Base-by-base conservation (phyloP, 2,888 invertebrate species). In the Amphipoea lucens region DNA sequence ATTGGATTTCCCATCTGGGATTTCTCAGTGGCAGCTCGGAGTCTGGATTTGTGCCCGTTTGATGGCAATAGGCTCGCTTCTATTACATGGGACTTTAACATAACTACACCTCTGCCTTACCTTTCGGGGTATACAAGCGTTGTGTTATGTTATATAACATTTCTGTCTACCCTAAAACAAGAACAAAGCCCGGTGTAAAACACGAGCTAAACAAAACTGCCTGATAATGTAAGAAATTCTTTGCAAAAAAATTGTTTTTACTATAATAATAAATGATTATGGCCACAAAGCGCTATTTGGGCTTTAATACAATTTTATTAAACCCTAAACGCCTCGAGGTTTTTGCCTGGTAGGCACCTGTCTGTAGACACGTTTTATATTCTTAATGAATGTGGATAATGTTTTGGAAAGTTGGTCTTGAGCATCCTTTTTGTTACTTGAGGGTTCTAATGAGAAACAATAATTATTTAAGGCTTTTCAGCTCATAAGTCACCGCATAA, bases 361-460 rank as follows among this genome's bases (percentile, higher is more conserved):
- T 67, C 65, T 68, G 20, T 60, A 85, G 51, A 62, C 69, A 74
- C 68, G 83, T 85, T 88, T 85, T 83, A 78, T 79, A 63, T 84
- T 84, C 78, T 82, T 82, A 82, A 82, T 84, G 79, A 85, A 88
- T 88, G 82, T 87, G 86, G 86, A 89, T 88, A 89, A 78, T 71
- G 80, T 86, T 88, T 81, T 81, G 74, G 45, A 68, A 74, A 88
- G 79, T 79, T 82, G 85, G 68, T 82, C 81, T 68, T 54, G 79
- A 62, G 67, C 62, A 71, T 68, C 72, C 77, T 45, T 68, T 81
- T 74, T 62, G 42, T 83, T 77, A 54, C 29, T 71, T 6, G 23
- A 60, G 68, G 63, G 51, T 74, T 83, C 51, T 42, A 40, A 57
- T 20, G 40, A 65, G 14, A 72, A 63, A 76, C 12, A 17, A 54